Conservation (phyloP, 2,113 vertebrate species). For the Etheostoma spectabile region DNA sequence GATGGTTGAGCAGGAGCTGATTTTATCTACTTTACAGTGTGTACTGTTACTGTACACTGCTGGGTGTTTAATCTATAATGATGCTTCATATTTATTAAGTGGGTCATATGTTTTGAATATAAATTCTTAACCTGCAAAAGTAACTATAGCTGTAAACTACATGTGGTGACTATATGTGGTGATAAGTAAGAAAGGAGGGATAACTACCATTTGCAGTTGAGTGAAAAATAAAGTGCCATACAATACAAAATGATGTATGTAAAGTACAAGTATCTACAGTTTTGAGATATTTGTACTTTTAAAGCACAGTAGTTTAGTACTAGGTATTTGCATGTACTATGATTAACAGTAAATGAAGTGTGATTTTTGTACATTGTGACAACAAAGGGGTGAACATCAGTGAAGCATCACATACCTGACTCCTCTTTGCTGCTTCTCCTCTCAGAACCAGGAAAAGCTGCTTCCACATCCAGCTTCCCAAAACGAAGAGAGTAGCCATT, state of each 20-base stretch:
- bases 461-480: constrained; percentile 80
- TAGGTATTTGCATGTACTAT: neutral
- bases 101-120: too few relatives aligned
- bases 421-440: constrained; percentile 80
- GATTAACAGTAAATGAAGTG: neutral
- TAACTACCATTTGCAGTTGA: neutral
- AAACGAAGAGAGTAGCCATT: constrained; percentile 82
- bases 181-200: too few relatives aligned
- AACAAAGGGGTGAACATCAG: neutral
- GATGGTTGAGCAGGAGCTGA: neutral
- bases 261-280: neutral
- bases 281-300: too few relatives aligned
- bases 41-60: neutral
- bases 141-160: neutral
- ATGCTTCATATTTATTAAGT: too few relatives aligned
- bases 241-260: neutral
- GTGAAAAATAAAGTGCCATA: neutral
- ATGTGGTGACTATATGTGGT: neutral
- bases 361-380: neutral
- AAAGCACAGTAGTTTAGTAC: neutral
- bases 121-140: neutral
- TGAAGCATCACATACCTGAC: constrained; percentile 76
- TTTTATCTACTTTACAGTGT: neutral
- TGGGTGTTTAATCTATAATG: neutral
- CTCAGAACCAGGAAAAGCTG: constrained; percentile 68